Percentiles rank a stretch among this genome's conserved stretches.
Evolutionary conservation across 2,797 vertebrate genomes (phyloP).

Genomic region (Vireo griseus): DNA sequence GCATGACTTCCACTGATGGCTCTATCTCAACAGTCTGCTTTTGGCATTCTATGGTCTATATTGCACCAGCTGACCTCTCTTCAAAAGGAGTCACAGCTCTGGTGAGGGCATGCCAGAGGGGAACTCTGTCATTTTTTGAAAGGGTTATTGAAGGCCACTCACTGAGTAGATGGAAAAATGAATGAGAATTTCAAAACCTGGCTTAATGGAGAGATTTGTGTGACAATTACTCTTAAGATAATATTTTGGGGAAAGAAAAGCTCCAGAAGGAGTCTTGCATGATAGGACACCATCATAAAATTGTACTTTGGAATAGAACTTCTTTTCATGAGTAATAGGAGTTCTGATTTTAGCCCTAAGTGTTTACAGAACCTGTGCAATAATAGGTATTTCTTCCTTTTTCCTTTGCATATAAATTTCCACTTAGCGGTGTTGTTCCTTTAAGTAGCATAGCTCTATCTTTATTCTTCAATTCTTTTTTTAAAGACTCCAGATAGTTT

Average conservation of each 20-base stretch:
- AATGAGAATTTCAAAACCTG: neutral
- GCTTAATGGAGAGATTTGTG: neutral
- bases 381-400: neutral
- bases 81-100: neutral
- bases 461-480: neutral
- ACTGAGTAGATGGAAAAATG: neutral
- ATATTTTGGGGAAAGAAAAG: neutral
- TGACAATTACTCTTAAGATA: neutral
- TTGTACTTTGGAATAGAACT: neutral
- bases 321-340: neutral
- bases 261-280: neutral
- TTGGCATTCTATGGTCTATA: neutral
- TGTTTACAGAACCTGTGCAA: neutral
- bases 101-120: neutral
- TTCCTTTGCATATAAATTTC: neutral
- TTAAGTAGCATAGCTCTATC: neutral
- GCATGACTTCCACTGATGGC: neutral
- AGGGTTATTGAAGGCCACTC: conserved; percentile 9
- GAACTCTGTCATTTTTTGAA: neutral
- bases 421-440: neutral
- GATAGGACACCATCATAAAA: neutral
- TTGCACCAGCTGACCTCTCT: conserved; percentile 20
- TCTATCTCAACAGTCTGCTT: neutral
- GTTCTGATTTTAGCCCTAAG: neutral
- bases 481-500: neutral